These are phyloP conservation scores for Chondrosia reniformis DNA, from an alignment of 37 sponge, comb jelly and placozoan genomes.

Conservation along the genomic window DNA sequence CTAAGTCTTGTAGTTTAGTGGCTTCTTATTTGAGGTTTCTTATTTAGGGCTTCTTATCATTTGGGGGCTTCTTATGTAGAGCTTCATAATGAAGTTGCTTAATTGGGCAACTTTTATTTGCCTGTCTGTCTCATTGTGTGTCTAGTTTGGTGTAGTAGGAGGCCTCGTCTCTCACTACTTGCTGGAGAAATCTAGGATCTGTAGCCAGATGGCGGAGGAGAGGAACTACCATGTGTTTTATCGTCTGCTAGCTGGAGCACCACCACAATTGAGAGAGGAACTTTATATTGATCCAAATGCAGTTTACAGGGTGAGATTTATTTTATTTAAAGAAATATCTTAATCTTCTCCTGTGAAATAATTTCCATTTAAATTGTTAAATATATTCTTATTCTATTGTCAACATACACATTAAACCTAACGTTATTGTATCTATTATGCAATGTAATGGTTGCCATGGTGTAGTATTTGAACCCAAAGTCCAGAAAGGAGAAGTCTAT, in stretches of 20 bases:
- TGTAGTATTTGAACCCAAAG: slow-evolving; percentile 62
- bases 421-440: neutral
- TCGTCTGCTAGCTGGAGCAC: slow-evolving; percentile 79
- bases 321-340: neutral
- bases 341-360: neutral
- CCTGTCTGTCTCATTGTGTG: neutral
- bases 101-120: no score
- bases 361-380: no score
- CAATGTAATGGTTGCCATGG: neutral
- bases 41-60: no score
- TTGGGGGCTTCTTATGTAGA: no score
- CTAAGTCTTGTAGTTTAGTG: no score
- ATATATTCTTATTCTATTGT: neutral
- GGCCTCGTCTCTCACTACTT: slow-evolving; percentile 92
- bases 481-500: slow-evolving; percentile 50
- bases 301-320: slow-evolving; percentile 38
- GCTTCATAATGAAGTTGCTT: no score
- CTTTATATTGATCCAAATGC: slow-evolving; percentile 34
- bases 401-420: neutral
- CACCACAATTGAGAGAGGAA: slow-evolving; percentile 44
- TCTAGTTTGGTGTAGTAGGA: slow-evolving; percentile 85
- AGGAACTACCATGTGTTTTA: slow-evolving; percentile 97
- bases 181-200: slow-evolving; percentile 94
- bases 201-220: slow-evolving; percentile 77
- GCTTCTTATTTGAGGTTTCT: no score